Percentiles rank a stretch among this genome's conserved stretches.
Conservation (phyloP, 2,797 vertebrate genomes). For the Erethizon dorsatum region DNA sequence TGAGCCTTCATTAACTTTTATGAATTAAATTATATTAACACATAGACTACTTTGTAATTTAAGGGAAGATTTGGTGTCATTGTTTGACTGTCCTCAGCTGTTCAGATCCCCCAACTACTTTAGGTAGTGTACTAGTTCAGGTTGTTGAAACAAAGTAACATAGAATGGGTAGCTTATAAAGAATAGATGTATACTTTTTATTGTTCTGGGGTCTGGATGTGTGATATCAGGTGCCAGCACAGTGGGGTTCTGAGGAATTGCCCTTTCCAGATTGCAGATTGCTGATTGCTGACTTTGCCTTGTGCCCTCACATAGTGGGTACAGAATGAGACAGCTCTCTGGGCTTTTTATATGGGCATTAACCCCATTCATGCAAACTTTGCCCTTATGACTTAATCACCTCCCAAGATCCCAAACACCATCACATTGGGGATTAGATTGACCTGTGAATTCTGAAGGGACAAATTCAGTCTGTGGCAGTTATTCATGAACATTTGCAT, state of each 20-base stretch:
- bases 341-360: not conserved
- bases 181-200: not conserved
- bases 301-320: too few species aligned
- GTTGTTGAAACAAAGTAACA: not conserved
- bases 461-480: not conserved
- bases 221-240: not conserved
- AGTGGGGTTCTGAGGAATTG: not conserved
- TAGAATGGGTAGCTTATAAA: not conserved
- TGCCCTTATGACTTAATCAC: not conserved
- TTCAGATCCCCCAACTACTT: not conserved
- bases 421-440: not conserved
- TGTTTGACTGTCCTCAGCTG: not conserved
- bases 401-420: not conserved
- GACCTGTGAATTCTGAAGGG: not conserved
- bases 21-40: slow-evolving; percentile 7
- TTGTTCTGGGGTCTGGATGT: not conserved
- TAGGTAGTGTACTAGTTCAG: not conserved
- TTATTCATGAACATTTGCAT: not conserved
- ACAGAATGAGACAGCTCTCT: not conserved
- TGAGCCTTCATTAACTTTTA: not conserved
- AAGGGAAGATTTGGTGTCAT: not conserved
- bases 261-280: not conserved
- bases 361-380: not conserved
- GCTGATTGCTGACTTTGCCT: not conserved
- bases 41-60: slow-evolving; percentile 6